A percentile compares a stretch with the other conserved stretches of the same genome.
phyloP scores from a whole-genome alignment of 2,888 invertebrate genomes.

The Synanthedon formicaeformis region DNA sequence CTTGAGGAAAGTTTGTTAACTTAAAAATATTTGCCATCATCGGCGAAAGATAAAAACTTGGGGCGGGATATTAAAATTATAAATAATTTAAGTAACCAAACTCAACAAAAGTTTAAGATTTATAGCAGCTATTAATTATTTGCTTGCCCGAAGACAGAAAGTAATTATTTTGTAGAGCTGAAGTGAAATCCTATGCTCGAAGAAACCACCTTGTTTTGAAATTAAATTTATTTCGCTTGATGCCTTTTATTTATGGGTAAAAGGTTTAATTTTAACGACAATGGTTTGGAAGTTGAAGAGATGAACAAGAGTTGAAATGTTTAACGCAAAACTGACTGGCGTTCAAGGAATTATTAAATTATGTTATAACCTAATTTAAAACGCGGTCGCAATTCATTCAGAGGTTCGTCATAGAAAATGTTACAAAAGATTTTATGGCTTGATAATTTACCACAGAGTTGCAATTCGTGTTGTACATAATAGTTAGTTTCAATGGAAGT shows the following conservation, averaged over 20 bases:
- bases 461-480: too few species aligned
- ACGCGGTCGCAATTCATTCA: background rate
- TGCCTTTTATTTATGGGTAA: conserved; percentile 18
- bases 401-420: too few species aligned
- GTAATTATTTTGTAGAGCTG: conserved; percentile 46
- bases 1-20: background rate
- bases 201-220: conserved; percentile 24
- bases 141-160: conserved; percentile 40
- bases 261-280: conserved; percentile 20
- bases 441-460: too few species aligned
- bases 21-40: background rate
- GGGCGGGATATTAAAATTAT: conserved; percentile 28
- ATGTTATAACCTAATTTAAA: background rate
- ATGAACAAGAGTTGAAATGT: background rate
- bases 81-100: conserved; percentile 38
- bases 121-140: conserved; percentile 49
- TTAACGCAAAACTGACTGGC: background rate
- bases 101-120: conserved; percentile 48
- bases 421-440: too few species aligned
- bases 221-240: conserved; percentile 25
- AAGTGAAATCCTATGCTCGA: conserved; percentile 40
- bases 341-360: background rate
- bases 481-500: too few species aligned
- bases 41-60: conserved; percentile 14
- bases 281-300: conserved; percentile 8